phyloP scores from a whole-genome alignment of 1,140 invertebrate genomes.

The Ceratina japonica region DNA sequence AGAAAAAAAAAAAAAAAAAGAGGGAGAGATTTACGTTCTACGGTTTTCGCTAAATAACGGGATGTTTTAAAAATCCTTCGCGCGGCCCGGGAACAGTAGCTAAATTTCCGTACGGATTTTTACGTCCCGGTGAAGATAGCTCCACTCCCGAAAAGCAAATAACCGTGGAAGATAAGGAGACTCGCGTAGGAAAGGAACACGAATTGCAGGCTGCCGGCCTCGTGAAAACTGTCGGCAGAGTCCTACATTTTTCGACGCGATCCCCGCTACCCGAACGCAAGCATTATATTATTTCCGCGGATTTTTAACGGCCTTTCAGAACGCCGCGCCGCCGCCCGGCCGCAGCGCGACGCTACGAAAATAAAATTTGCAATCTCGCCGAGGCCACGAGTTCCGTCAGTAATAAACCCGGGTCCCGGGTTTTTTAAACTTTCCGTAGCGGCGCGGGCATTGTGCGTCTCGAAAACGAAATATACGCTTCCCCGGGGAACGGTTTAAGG shows the following conservation, averaged over 20 bases:
- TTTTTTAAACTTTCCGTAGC: background rate
- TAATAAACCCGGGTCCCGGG: background rate
- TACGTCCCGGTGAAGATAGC: background rate
- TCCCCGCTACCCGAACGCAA: no score
- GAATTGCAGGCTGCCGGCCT: background rate
- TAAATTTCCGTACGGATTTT: no score
- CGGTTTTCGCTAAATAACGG: conserved; percentile 6
- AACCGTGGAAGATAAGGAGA: background rate
- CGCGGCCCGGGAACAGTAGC: no score
- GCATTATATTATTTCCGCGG: background rate
- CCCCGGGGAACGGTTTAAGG: no score
- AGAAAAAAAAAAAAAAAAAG: background rate
- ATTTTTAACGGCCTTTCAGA: background rate
- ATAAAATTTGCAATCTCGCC: conserved; percentile 1
- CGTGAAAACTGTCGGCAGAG: background rate
- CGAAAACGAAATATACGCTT: background rate
- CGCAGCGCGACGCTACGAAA: background rate
- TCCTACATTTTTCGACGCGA: no score
- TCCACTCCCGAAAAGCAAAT: background rate
- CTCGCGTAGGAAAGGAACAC: background rate
- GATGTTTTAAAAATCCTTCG: no score
- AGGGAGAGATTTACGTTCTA: conserved; percentile 4
- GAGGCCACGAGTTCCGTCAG: background rate
- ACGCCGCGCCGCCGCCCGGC: background rate
- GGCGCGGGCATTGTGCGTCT: background rate